A percentile compares a stretch with the other conserved stretches of the same genome.
These are phyloP conservation scores for Phrynosoma blainvillii DNA, from an alignment of 2,113 vertebrate species.

Conservation along the genomic window DNA sequence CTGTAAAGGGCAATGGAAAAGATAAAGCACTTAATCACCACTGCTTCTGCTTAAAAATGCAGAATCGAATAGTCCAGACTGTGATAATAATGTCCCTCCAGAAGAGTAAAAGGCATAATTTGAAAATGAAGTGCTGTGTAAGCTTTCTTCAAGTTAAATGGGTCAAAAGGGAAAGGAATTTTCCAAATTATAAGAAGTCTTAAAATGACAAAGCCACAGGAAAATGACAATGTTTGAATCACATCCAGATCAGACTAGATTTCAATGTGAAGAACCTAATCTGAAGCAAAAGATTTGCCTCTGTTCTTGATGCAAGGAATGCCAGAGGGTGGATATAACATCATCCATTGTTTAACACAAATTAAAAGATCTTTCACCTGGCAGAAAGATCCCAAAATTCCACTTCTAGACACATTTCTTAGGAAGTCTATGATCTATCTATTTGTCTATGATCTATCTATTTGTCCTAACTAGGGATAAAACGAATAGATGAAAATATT, in stretches of 20 bases:
- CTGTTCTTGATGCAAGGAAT: neutral
- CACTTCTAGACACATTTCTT: neutral
- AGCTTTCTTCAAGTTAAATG: neutral
- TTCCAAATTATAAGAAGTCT: slow-evolving; percentile 11
- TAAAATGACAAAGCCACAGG: slow-evolving; percentile 19
- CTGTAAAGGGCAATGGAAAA: neutral
- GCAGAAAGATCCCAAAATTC: no score
- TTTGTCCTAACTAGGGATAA: neutral
- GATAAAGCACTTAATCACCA: neutral
- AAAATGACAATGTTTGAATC: slow-evolving; percentile 2
- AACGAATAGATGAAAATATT: no score
- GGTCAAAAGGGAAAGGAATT: slow-evolving; percentile 9
- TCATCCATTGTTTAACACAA: neutral
- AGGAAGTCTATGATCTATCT: neutral
- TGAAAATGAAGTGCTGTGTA: neutral
- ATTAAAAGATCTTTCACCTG: neutral
- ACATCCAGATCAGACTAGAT: neutral
- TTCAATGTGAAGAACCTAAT: neutral
- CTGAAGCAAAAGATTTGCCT: neutral
- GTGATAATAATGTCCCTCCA: slow-evolving; percentile 3
- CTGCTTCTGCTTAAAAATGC: neutral
- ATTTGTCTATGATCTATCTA: neutral
- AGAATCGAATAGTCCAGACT: neutral
- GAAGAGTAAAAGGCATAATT: neutral
- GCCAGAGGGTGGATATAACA: neutral